A percentile compares a stretch with the other conserved stretches of the same genome.
These are phyloP conservation scores for Drosophila antonietae DNA, from an alignment of 2,888 invertebrate species.

Conservation along the genomic window DNA sequence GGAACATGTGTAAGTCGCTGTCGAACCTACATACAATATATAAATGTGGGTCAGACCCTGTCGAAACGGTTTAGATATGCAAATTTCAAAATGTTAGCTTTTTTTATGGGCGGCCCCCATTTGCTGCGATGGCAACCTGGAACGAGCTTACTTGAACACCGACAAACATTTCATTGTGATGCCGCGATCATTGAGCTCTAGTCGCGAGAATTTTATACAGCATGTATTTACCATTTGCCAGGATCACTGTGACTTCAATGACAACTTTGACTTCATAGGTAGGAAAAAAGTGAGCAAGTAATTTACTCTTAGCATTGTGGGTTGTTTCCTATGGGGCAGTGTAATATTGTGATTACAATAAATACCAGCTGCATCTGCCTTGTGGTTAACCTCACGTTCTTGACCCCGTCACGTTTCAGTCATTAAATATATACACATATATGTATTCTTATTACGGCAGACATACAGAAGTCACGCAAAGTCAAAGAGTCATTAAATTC, in stretches of 20 bases:
- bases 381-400: constrained; percentile 11
- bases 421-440: background rate
- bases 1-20: constrained; percentile 80
- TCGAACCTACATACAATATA: background rate
- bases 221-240: constrained; percentile 66
- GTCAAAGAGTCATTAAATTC: constrained; percentile 3
- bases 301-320: background rate
- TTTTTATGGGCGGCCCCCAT: constrained; percentile 18
- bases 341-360: background rate
- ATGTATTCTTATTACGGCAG: constrained; percentile 1
- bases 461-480: constrained; percentile 19
- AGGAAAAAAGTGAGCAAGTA: background rate
- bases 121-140: constrained; percentile 18
- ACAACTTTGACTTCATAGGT: constrained; percentile 79
- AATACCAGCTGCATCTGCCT: background rate
- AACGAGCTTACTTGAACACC: background rate
- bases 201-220: constrained; percentile 58
- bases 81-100: constrained; percentile 48
- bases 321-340: background rate
- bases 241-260: constrained; percentile 70
- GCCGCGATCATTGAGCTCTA: constrained; percentile 52
- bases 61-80: constrained; percentile 71
- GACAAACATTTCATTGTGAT: constrained; percentile 35
- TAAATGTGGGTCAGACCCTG: constrained; percentile 44
- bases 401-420: background rate